Evolutionary conservation across 2,797 vertebrate genomes (phyloP), one percentile per base, ranked within the genome.

Genomic region (Siniperca scherzeri): DNA sequence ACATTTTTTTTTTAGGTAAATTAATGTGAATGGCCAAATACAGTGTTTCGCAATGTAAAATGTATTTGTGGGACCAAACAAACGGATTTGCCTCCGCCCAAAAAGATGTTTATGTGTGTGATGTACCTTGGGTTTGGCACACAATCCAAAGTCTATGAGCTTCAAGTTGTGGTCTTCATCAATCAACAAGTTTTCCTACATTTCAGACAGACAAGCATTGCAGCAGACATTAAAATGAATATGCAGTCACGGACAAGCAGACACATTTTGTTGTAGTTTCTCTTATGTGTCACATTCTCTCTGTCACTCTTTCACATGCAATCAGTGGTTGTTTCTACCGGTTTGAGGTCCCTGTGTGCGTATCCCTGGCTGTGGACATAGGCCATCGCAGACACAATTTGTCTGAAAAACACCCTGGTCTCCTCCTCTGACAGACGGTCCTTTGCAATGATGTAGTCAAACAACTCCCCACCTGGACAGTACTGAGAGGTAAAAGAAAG

Each of bases 91-190:
- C 1, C 5, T 40, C n/a, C 4, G 42, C 17, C 30, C 40, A 19
- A 27, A 42, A 10, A 75, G 19, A 64, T 56, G 11, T 70, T 22
- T 36, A 56, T 40, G 19, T 30, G 77, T 30, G 19, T 27, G 78
- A 62, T 78, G 19, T 95, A 99, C 98, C 97, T 98, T 99, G 7
- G 98, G 98, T 93, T 98, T 97, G 84, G 97, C 98, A 91, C 98
- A 99, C 44, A 99, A 95, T 66, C 98, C 98, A 84, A 99, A 99
- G 88, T 99, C 98, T 87, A 99, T 99, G 82, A 99, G 96, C 90
- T 99, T 99, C 84, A 99, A 89, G 87, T 98, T 98, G 86, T 95
- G 97, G 72, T 97, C 93, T 81, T 94, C 96, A 19, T 98, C 98
- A 83, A 99, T 98, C 74, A 99, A 92, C 80, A 99, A 85, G 90